phyloP scores from a whole-genome alignment of 2,888 invertebrate species.

The Deilephila elpenor region DNA sequence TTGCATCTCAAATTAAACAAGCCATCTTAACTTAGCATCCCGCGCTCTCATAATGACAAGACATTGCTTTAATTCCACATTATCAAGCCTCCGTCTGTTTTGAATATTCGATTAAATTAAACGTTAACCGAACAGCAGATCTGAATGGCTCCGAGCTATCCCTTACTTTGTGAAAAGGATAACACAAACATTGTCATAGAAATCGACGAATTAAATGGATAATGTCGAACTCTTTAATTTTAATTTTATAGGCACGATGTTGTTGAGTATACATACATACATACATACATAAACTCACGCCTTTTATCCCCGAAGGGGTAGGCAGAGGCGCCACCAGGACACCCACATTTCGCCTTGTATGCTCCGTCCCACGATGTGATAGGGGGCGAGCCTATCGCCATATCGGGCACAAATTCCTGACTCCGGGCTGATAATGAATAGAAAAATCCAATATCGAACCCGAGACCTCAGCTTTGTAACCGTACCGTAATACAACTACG shows the following conservation, averaged over 20 bases:
- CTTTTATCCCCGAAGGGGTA: too few species aligned
- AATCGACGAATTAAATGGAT: slow-evolving; percentile 15
- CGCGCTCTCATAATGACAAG: not conserved
- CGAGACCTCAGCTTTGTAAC: too few species aligned
- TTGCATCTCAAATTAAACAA: not conserved
- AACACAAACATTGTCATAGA: slow-evolving; percentile 23
- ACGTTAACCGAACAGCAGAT: slow-evolving; percentile 10
- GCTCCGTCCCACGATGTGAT: too few species aligned
- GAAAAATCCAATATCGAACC: too few species aligned
- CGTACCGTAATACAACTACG: too few species aligned
- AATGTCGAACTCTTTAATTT: not conserved
- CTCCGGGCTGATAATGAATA: too few species aligned
- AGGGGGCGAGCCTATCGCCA: too few species aligned
- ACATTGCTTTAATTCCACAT: slow-evolving; percentile 7
- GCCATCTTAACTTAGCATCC: not conserved
- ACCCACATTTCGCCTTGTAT: too few species aligned
- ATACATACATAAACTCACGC: too few species aligned
- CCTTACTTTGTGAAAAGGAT: slow-evolving; percentile 20
- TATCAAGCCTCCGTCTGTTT: not conserved
- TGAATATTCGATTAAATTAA: slow-evolving; percentile 6
- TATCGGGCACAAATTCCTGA: too few species aligned
- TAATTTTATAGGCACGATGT: too few species aligned
- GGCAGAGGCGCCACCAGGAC: too few species aligned
- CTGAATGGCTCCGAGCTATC: slow-evolving; percentile 4
- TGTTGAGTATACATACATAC: not conserved